Evolutionary conservation across 2,888 invertebrate species (phyloP).

Genomic region (Cryptophagus acutangulus): DNA sequence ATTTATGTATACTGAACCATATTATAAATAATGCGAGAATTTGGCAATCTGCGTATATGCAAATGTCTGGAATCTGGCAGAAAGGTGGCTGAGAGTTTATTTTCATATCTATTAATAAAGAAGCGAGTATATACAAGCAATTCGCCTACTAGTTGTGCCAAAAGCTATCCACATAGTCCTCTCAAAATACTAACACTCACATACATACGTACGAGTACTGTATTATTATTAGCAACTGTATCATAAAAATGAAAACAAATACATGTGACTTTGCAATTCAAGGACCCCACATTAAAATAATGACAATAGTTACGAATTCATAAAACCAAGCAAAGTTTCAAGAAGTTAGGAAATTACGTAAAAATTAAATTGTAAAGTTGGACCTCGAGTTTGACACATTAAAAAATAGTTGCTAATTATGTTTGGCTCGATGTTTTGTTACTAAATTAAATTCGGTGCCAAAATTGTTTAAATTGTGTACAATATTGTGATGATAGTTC

Average conservation of each 20-base stretch:
- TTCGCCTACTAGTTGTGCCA: slow-evolving; percentile 30
- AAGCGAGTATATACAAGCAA: slow-evolving; percentile 35
- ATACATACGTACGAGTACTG: neutral
- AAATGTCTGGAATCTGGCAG: slow-evolving; percentile 35
- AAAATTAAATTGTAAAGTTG: no score
- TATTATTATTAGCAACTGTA: slow-evolving; percentile 8
- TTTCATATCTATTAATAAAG: slow-evolving; percentile 41
- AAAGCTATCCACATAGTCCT: slow-evolving; percentile 14
- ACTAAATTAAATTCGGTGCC: no score
- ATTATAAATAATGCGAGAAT: neutral
- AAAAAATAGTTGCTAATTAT: neutral
- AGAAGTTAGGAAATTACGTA: no score
- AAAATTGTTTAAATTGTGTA: no score
- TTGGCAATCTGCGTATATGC: slow-evolving; percentile 7
- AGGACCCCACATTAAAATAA: slow-evolving; percentile 5
- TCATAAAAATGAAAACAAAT: slow-evolving; percentile 7
- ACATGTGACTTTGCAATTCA: slow-evolving; percentile 7
- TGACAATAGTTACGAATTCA: neutral
- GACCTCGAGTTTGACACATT: no score
- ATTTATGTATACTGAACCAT: no score
- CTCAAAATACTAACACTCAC: neutral
- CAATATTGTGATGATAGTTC: no score
- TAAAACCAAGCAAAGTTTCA: no score
- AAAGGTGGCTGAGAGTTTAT: slow-evolving; percentile 37
- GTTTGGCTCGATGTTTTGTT: neutral